These are phyloP conservation scores for Prunella strophiata DNA, from an alignment of 2,797 vertebrate genomes.

Conservation along the genomic window DNA sequence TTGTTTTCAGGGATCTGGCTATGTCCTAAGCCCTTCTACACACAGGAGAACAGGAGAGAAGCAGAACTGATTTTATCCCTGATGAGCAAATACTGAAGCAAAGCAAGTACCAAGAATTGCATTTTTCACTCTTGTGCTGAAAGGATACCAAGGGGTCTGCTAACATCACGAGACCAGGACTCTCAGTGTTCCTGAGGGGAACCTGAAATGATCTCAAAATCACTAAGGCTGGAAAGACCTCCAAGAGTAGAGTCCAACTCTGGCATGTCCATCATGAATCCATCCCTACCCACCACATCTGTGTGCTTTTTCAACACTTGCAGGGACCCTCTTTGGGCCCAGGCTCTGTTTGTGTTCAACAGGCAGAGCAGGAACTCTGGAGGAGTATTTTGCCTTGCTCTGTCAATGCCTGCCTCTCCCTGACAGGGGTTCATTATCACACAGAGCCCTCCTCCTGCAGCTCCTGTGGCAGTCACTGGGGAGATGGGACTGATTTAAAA, in stretches of 20 bases:
- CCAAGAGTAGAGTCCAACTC: neutral
- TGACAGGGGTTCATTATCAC: neutral
- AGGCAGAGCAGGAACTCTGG: neutral
- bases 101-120: neutral
- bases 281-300: neutral
- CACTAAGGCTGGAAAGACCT: neutral
- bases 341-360: neutral
- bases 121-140: neutral
- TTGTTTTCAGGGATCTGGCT: neutral
- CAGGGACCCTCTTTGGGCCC: neutral
- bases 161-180: accelerated
- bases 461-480: neutral
- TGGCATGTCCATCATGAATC: neutral
- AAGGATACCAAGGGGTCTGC: neutral
- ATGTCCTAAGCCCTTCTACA: neutral
- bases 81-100: neutral
- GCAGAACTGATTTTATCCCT: neutral
- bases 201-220: accelerated
- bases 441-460: neutral
- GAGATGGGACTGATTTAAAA: neutral
- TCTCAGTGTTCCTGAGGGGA: neutral
- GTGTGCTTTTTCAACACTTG: too few relatives aligned
- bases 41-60: neutral
- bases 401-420: neutral
- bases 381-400: neutral